A percentile compares a stretch with the other conserved stretches of the same genome.
These are phyloP conservation scores for Helicorthomorpha holstii DNA, from an alignment of 1,140 invertebrate species.

Conservation along the genomic window DNA sequence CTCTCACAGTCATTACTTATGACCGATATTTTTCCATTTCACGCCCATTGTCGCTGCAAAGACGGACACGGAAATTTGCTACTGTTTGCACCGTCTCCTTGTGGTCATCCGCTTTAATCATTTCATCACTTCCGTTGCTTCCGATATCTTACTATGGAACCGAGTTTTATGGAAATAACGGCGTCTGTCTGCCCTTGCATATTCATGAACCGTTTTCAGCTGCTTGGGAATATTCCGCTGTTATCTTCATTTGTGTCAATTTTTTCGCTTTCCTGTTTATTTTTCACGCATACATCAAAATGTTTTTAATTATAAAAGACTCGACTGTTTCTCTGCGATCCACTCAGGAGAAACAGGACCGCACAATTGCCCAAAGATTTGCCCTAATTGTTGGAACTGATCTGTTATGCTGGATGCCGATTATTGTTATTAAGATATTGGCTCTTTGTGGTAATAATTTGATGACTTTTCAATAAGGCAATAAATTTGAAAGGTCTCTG, in stretches of 20 bases:
- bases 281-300: conserved; percentile 27
- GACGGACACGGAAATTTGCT: conserved; percentile 17
- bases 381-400: conserved; percentile 24
- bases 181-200: conserved; percentile 21
- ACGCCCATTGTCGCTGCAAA: conserved; percentile 19
- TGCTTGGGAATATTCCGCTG: conserved; percentile 21
- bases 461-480: no score
- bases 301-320: conserved; percentile 36
- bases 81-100: conserved; percentile 15
- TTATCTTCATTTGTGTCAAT: conserved; percentile 16
- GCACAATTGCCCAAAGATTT: conserved; percentile 35
- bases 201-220: conserved; percentile 15
- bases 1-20: conserved; percentile 35
- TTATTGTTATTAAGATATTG: conserved; percentile 20
- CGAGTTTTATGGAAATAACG: conserved; percentile 19
- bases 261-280: conserved; percentile 27
- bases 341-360: conserved; percentile 34
- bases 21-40: conserved; percentile 20
- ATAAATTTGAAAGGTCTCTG: no score
- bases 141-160: conserved; percentile 18
- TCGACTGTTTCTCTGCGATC: conserved; percentile 35
- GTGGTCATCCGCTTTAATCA: conserved; percentile 17
- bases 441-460: conserved; percentile 15
- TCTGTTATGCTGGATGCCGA: conserved; percentile 22
- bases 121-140: conserved; percentile 21